These are phyloP conservation scores for Poeciliopsis retropinna DNA, from an alignment of 2,113 vertebrate genomes.

Conservation along the genomic window DNA sequence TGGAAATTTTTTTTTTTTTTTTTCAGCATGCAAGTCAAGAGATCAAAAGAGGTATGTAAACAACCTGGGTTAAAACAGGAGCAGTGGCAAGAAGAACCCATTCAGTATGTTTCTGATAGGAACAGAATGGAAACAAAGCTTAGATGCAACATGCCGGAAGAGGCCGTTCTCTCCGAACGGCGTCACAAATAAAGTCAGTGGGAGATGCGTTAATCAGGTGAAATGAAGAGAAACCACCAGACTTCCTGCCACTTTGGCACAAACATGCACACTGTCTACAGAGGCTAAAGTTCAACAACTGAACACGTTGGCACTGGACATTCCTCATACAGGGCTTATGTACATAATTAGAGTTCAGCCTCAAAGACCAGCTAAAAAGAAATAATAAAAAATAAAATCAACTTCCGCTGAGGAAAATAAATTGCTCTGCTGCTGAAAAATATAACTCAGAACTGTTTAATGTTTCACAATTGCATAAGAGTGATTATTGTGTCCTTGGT, in stretches of 20 bases:
- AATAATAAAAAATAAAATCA: constrained; percentile 33
- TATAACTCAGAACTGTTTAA: constrained; percentile 10
- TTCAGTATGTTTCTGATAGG: constrained; percentile 58
- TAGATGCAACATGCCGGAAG: constrained; percentile 68
- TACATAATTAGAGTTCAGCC: constrained; percentile 65
- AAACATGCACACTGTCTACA: constrained; percentile 76
- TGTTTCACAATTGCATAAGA: constrained; percentile 61
- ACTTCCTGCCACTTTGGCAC: constrained; percentile 69
- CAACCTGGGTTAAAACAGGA: constrained; percentile 69
- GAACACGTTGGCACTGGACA: constrained; percentile 62
- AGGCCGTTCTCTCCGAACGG: constrained; percentile 53
- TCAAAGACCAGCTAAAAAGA: constrained; percentile 40
- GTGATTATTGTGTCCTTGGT: constrained; percentile 13
- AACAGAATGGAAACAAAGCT: constrained; percentile 53
- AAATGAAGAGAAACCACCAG: constrained; percentile 51
- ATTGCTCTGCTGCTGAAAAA: constrained; percentile 24
- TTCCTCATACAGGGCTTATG: constrained; percentile 55
- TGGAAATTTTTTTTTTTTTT: constrained; percentile 60
- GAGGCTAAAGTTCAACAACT: constrained; percentile 51
- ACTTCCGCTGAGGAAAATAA: constrained; percentile 30
- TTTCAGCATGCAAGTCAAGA: constrained; percentile 81
- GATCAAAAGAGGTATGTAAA: constrained; percentile 77
- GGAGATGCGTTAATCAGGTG: constrained; percentile 45
- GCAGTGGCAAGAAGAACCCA: constrained; percentile 66
- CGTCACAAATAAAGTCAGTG: constrained; percentile 54